Conservation (phyloP, 2,113 vertebrate genomes). For the Petrocephalus microphthalmus region DNA sequence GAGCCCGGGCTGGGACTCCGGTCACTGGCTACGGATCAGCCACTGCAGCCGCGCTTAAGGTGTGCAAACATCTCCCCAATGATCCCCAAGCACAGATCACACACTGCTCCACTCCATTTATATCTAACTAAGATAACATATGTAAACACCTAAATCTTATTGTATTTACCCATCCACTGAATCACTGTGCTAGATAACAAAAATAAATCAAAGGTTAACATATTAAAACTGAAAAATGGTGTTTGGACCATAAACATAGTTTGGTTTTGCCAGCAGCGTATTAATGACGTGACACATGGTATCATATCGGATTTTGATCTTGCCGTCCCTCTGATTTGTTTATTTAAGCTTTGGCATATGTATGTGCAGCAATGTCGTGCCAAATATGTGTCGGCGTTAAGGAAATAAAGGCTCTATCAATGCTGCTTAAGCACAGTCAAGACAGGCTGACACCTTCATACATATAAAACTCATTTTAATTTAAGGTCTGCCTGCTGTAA, state of each 20-base stretch:
- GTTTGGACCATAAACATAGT: background rate
- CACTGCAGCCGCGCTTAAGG: background rate
- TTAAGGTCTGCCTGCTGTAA: background rate
- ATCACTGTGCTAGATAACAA: background rate
- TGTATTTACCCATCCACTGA: background rate
- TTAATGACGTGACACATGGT: background rate
- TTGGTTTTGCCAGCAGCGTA: background rate
- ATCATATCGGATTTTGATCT: background rate
- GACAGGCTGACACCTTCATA: background rate
- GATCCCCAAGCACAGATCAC: background rate
- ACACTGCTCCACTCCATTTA: background rate
- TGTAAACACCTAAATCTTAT: background rate
- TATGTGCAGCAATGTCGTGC: background rate
- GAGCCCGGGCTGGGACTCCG: background rate
- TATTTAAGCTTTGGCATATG: conserved; percentile 3
- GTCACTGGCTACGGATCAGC: background rate
- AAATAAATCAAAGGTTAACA: background rate
- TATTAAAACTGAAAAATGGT: background rate
- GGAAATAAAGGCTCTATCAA: background rate
- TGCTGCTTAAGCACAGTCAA: background rate
- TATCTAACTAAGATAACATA: background rate
- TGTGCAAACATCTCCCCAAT: background rate
- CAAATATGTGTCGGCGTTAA: background rate
- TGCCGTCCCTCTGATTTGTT: background rate
- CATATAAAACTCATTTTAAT: background rate